These are phyloP conservation scores for Meiosimyza platycephala DNA, from an alignment of 2,888 invertebrate genomes.

Conservation along the genomic window DNA sequence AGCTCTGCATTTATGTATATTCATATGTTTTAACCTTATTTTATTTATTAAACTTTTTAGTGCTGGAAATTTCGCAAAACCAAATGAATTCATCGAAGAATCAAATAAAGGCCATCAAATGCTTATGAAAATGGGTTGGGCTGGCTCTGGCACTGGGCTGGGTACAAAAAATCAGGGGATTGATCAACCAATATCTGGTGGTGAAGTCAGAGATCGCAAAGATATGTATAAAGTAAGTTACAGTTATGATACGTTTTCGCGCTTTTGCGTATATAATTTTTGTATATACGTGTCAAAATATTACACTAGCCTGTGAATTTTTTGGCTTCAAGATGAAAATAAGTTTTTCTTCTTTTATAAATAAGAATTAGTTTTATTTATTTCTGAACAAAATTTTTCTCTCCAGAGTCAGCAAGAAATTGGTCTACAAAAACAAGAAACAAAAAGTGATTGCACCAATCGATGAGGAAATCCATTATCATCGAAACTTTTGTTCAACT, in stretches of 20 bases:
- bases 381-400: no score
- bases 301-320: no score
- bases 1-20: no score
- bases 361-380: no score
- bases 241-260: not conserved
- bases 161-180: conserved; percentile 97
- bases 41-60: conserved; percentile 24
- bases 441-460: no score
- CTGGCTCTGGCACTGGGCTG: conserved; percentile 86
- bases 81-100: conserved; percentile 79
- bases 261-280: not conserved
- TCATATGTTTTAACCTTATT: no score
- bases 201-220: conserved; percentile 87
- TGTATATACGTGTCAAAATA: not conserved
- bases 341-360: not conserved
- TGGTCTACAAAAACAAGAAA: no score
- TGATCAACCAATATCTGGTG: conserved; percentile 92
- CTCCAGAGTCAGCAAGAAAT: no score
- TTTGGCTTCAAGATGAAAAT: no score
- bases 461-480: no score
- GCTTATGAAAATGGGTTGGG: conserved; percentile 98
- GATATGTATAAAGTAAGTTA: conserved; percentile 84
- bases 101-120: conserved; percentile 97
- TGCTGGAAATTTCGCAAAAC: conserved; percentile 56
- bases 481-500: no score